Percentiles rank a stretch among this genome's conserved stretches.
These are phyloP conservation scores for Epinotia bilunana DNA, from an alignment of 2,888 invertebrate genomes.

Conservation along the genomic window DNA sequence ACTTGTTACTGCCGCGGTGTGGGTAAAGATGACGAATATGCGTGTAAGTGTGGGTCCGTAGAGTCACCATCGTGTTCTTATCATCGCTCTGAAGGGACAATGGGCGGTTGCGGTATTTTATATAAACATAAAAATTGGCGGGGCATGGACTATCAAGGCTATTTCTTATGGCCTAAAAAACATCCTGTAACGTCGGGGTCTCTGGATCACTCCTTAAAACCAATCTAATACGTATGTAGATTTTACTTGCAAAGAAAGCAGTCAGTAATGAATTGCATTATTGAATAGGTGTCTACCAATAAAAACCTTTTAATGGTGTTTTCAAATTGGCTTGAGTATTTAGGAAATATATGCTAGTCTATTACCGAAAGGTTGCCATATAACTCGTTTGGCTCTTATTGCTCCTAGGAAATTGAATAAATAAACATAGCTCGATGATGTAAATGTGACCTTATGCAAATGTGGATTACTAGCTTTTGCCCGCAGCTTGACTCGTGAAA, in stretches of 20 bases:
- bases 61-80: constrained; percentile 3
- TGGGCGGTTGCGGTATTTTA: constrained; percentile 10
- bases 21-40: neutral
- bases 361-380: neutral
- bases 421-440: constrained; percentile 21
- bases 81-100: neutral
- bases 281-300: no score
- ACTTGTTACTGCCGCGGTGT: constrained; percentile 26
- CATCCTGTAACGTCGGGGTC: neutral
- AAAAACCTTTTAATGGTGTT: no score
- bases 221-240: no score
- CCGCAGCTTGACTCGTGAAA: constrained; percentile 29
- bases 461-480: constrained; percentile 24
- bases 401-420: neutral
- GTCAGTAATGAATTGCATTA: no score
- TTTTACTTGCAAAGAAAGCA: no score
- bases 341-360: neutral
- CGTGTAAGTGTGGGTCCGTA: neutral
- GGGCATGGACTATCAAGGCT: neutral
- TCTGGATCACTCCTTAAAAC: neutral
- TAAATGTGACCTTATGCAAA: constrained; percentile 21
- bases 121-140: constrained; percentile 11
- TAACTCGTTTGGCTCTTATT: neutral
- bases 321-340: no score
- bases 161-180: neutral